Conservation (phyloP, 2,888 invertebrate species). For the Platerodrilus igneus region DNA sequence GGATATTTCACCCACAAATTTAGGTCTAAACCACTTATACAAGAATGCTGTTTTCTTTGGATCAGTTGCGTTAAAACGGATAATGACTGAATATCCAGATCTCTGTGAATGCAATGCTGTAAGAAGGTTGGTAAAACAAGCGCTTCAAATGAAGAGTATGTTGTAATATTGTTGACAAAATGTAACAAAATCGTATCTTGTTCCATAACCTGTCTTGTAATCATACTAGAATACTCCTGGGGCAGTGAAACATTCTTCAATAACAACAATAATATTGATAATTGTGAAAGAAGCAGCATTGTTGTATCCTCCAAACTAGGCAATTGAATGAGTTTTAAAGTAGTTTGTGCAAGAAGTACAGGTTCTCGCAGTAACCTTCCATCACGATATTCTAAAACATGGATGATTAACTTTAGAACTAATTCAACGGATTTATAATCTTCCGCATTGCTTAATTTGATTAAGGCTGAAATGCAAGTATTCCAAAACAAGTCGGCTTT, state of each 20-base stretch:
- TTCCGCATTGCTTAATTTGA: conserved; percentile 34
- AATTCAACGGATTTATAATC: conserved; percentile 39
- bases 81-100: conserved; percentile 55
- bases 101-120: conserved; percentile 53
- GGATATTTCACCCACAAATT: conserved; percentile 64
- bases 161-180: conserved; percentile 62
- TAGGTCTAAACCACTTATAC: conserved; percentile 56
- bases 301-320: conserved; percentile 49
- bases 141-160: conserved; percentile 67
- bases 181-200: conserved; percentile 57
- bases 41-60: conserved; percentile 60
- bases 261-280: conserved; percentile 57
- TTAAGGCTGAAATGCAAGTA: conserved; percentile 46
- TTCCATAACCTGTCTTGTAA: conserved; percentile 61
- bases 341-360: conserved; percentile 54
- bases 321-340: conserved; percentile 52
- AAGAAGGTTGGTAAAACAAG: conserved; percentile 66
- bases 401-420: conserved; percentile 57
- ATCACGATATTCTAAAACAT: conserved; percentile 58
- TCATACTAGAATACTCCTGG: conserved; percentile 68
- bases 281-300: conserved; percentile 51
- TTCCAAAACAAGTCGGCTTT: conserved; percentile 66
- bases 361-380: conserved; percentile 62
- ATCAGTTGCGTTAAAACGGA: conserved; percentile 63
- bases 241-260: conserved; percentile 61